These are phyloP conservation scores for Maniola hyperantus DNA, from an alignment of 2,888 invertebrate species.

Conservation along the genomic window DNA sequence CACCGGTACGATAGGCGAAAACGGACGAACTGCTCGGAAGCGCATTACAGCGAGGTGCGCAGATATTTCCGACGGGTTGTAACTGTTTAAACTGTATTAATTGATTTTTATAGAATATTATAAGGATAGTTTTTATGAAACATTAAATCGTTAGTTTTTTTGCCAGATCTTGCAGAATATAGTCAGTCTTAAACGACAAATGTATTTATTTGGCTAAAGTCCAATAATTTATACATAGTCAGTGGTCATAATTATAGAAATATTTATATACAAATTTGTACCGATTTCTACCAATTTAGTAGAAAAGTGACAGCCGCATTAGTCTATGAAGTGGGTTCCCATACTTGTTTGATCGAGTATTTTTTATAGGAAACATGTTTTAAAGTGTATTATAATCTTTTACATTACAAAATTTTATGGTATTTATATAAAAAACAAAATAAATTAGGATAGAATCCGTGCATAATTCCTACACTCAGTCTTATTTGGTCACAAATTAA, in stretches of 20 bases:
- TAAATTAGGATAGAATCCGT: background rate
- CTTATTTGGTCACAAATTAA: conserved; percentile 17
- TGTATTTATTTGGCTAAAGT: background rate
- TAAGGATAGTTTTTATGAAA: too few species aligned
- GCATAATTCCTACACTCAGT: conserved; percentile 25
- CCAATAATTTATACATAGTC: conserved; percentile 7
- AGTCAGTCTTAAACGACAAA: conserved; percentile 3
- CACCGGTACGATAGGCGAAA: too few species aligned
- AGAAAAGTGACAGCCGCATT: conserved; percentile 33
- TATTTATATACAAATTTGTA: conserved; percentile 20
- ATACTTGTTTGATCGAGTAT: conserved; percentile 10
- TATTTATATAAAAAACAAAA: conserved; percentile 5
- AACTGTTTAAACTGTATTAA: too few species aligned
- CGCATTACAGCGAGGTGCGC: too few species aligned
- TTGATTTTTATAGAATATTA: too few species aligned
- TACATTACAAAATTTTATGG: conserved; percentile 6
- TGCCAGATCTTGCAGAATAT: too few species aligned
- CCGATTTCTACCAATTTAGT: conserved; percentile 25
- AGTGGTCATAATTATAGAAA: background rate
- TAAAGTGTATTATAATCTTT: background rate
- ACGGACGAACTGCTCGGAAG: too few species aligned
- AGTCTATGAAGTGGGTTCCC: conserved; percentile 31
- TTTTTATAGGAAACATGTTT: conserved; percentile 17
- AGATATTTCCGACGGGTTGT: too few species aligned
- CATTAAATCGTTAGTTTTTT: too few species aligned